Evolutionary conservation across 2,888 invertebrate species (phyloP).

Genomic region (Andrena camellia): DNA sequence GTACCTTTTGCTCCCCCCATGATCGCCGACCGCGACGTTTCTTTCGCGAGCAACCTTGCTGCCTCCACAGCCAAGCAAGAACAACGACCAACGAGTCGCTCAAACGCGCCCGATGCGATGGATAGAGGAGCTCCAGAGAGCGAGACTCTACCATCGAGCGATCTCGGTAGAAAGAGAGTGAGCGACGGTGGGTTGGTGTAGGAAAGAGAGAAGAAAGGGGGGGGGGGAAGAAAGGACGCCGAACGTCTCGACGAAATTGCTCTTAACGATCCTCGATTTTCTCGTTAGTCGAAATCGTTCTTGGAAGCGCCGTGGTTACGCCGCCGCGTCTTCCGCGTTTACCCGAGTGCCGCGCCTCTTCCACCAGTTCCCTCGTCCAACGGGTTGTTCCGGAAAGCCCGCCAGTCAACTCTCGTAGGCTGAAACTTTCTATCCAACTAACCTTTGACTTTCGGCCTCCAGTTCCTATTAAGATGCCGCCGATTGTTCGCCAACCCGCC

Average conservation of each 20-base stretch:
- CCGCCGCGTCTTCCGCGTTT: conserved; percentile 70
- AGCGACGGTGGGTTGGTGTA: not conserved
- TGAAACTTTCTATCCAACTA: conserved; percentile 39
- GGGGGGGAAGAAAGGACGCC: conserved; percentile 64
- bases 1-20: conserved; percentile 43
- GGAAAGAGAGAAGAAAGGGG: conserved; percentile 38
- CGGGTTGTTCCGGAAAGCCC: conserved; percentile 17
- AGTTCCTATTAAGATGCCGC: not conserved
- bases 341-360: conserved; percentile 26
- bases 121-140: too few species aligned
- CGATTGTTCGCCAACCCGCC: too few species aligned
- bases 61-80: too few species aligned
- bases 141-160: too few species aligned
- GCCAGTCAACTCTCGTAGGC: conserved; percentile 25
- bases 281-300: conserved; percentile 79
- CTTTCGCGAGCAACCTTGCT: not conserved
- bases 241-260: conserved; percentile 78
- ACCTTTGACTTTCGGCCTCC: conserved; percentile 13
- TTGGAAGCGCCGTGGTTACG: conserved; percentile 56
- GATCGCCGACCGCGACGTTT: conserved; percentile 11
- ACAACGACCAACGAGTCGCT: too few species aligned
- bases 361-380: conserved; percentile 8
- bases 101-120: too few species aligned
- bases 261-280: conserved; percentile 81
- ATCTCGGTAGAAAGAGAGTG: not conserved